Conservation (phyloP, 2,113 vertebrate genomes). For the Varanus salvator region DNA sequence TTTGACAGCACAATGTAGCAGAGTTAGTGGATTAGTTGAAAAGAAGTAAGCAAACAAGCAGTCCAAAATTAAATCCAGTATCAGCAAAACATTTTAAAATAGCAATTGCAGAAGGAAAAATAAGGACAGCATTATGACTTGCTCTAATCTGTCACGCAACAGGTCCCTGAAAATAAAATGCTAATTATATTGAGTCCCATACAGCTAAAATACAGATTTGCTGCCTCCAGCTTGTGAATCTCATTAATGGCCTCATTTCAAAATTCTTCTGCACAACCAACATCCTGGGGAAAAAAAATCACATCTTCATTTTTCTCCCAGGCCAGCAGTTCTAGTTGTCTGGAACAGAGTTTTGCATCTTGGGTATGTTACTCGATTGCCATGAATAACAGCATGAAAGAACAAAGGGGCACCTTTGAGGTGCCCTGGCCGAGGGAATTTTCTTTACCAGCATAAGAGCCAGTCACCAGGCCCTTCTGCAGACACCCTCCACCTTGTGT, state of each 20-base stretch:
- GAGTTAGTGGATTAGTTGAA: not conserved
- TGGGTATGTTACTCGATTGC: not conserved
- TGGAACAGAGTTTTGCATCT: not conserved
- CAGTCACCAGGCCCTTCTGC: slow-evolving; percentile 33
- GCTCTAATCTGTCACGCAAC: not conserved
- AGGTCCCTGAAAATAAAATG: not conserved
- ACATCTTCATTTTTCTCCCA: not conserved
- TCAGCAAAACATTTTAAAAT: not conserved
- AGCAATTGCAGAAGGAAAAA: not conserved
- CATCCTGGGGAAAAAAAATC: not conserved
- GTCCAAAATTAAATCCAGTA: not conserved
- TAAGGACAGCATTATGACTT: not conserved
- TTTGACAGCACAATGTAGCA: not conserved
- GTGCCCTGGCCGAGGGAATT: not conserved
- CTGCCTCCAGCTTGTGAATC: not conserved
- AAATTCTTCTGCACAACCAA: not conserved
- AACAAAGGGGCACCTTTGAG: not conserved
- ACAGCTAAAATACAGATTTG: not conserved
- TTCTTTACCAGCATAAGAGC: slow-evolving; percentile 38
- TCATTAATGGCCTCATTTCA: not conserved
- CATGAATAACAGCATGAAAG: not conserved
- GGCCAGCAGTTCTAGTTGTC: not conserved
- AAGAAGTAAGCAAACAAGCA: not conserved
- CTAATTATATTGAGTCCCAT: not conserved
- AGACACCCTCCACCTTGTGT: slow-evolving; percentile 26